Base-by-base conservation (phyloP, 1,140 invertebrate species). In the Arctopsyche grandis region DNA sequence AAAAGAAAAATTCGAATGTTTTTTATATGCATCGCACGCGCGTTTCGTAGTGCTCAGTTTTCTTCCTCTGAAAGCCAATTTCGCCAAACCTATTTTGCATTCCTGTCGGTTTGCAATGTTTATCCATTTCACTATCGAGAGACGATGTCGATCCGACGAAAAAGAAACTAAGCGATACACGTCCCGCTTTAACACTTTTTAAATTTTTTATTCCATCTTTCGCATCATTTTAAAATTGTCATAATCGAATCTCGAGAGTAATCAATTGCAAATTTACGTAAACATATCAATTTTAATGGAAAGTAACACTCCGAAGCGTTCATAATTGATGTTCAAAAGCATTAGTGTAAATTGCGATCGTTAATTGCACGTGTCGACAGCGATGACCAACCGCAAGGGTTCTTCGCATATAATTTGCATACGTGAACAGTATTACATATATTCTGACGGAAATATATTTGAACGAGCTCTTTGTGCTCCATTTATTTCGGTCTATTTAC, bases 281-380 rank as follows among this genome's bases (percentile, higher is more conserved):
- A 52, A 5, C 48, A 52, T 52, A 52, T 52, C 48, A 52, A 52
- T 52, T 52, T 52, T 52, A 52, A 52, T 52, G 48, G 48, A 52
- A 14, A 16, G 1, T 3, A 52, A 1, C 48, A 52, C 16, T 5
- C 12, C 10, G 48, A 46, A 12, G 48, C 16, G 48, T 52, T 52
- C 3, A 52, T 52, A 52, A 52, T 52, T 52, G 48, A 52, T 52
- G 48, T 12, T 4, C 3, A 10, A 52, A 10, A 52, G 48, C 48
- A 52, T 52, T 52, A 52, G 48, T 52, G 48, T 14, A 52, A 52
- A 52, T 52, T 52, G 48, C 48, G 10, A 52, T 16, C 48, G 48
- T 52, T 52, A 52, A 52, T 52, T 52, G 48, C 48, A 52, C 48
- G 3, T 52, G 48, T 52, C 48, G 16, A 7, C 29, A 38, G 29